A percentile compares a stretch with the other conserved stretches of the same genome.
Conservation (phyloP, 1,140 invertebrate genomes). For the Scaptodrosophila lebanonensis region DNA sequence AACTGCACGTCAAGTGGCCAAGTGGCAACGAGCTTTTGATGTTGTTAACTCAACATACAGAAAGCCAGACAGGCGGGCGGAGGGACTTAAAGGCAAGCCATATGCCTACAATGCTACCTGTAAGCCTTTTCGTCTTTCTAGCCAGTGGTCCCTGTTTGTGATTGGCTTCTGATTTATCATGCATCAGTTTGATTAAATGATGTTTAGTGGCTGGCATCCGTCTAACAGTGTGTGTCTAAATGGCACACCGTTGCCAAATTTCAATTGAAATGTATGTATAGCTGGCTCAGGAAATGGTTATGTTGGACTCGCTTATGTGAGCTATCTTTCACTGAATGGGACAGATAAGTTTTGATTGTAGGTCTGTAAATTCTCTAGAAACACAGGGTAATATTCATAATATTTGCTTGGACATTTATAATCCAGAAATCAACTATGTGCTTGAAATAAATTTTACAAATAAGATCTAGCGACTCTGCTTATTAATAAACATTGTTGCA, state of each 20-base stretch:
- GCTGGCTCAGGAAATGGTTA: too few relatives aligned
- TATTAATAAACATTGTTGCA: too few relatives aligned
- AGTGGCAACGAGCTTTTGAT: neutral
- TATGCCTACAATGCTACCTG: neutral
- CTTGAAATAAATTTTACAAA: too few relatives aligned
- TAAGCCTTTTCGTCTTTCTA: neutral
- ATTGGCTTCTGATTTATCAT: constrained; percentile 64
- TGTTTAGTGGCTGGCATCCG: constrained; percentile 44
- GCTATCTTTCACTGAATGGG: too few relatives aligned
- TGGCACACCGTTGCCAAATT: too few relatives aligned
- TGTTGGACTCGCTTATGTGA: constrained; percentile 8
- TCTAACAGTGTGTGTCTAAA: neutral
- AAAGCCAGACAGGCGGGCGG: neutral
- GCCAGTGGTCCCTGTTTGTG: constrained; percentile 21
- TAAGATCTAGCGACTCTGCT: too few relatives aligned
- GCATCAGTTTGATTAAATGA: constrained; percentile 64
- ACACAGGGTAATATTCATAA: too few relatives aligned
- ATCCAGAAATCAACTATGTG: too few relatives aligned
- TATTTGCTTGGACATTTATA: too few relatives aligned
- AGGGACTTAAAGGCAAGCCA: neutral
- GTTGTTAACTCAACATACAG: constrained; percentile 1
- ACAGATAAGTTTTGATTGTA: too few relatives aligned
- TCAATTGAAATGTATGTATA: neutral
- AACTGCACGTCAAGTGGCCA: constrained; percentile 19
- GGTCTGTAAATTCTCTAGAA: too few relatives aligned